Evolutionary conservation across 1,140 invertebrate species (phyloP), one percentile per base, ranked within the genome.

Genomic region (Heliconius nattereri): DNA sequence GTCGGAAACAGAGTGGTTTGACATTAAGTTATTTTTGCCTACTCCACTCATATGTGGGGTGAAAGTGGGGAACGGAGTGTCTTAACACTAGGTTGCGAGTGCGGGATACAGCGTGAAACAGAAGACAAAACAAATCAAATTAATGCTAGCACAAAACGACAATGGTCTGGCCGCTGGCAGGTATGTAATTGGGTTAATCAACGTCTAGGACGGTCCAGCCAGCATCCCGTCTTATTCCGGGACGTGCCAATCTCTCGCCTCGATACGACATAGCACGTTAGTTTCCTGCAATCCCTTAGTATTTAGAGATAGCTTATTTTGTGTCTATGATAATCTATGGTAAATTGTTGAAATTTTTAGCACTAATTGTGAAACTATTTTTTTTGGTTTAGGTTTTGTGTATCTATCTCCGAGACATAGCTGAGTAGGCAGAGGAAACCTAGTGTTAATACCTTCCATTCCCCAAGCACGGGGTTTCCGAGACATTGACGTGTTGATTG

Each of bases 161-260:
- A 72, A 77, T 78, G 77, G 66, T 74, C 71, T 78, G 77, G 71
- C 70, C 13, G 72, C 78, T 77, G 78, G 78, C 78, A 78, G 78
- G 72, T 78, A 74, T 78, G 72, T 74, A 78, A 78, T 78, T 78
- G 72, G 78, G 78, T 78, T 74, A 78, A 78, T 78, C 52, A 78
- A 78, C 54, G 73, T 78, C 78, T 78, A 74, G 72, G 70, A 70
- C 26, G 54, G 78, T 74, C 71, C 71, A 72, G 37, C 71, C 76
- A 77, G 66, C 76, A 77, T 77, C 76, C 76, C 70, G 76, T 77
- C 40, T 71, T 77, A 72, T 77, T 77, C 76, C 76, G 76, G 70
- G 76, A 77, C 76, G 75, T 66, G 72, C 78, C 78, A 74, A 78
- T 74, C 78, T 73, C 72, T 78, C 78, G 78, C 54, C 49, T 74